Evolutionary conservation across 1,140 invertebrate genomes (phyloP), one percentile per base, ranked within the genome.

Genomic region (Aphelinus certus): DNA sequence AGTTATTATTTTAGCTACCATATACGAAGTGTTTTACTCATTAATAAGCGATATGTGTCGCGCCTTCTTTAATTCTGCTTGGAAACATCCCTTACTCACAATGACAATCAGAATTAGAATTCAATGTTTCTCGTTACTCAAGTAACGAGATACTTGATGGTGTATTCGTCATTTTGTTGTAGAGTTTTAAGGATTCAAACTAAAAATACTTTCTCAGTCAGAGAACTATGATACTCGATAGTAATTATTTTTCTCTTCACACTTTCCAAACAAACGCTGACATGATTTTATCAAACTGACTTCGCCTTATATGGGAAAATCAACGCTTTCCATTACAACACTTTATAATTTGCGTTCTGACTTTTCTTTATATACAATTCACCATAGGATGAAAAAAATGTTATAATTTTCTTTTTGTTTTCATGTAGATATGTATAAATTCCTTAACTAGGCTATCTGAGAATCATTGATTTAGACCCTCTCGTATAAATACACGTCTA

Each of bases 31-130:
- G 78, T 83, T 70, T 82, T 81, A 81, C 76, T 82, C 79, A 82
- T 74, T 79, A 78, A 82, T 82, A 82, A 84, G 79, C 81, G 83
- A 86, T 85, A 84, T 82, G 82, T 86, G 26, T 26, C 26, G 26
- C 26, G 26, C 74, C 75, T 76, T 85, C 80, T 68, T 55, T 71
- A 69, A 48, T 65, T 79, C 65, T 66, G 57, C 73, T 76, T 47
- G 77, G 53, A 73, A 70, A 56, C 26, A 72, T 53, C 53, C 70
- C 51, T 77, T 26, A 26, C 26, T 26, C 26, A 26, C 26, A 26
- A 26, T 26, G 26, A 26, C 26, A 26, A 26, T 26, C 26, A 26
- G 26, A 26, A 26, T 26, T 26, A 83, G 82, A 76, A 78, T 80
- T 79, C 76, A 79, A 76, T 75, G 74, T 76, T 75, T 10, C 47